Evolutionary conservation across 2,888 invertebrate species (phyloP).

Genomic region (Pediacus dermestoides): DNA sequence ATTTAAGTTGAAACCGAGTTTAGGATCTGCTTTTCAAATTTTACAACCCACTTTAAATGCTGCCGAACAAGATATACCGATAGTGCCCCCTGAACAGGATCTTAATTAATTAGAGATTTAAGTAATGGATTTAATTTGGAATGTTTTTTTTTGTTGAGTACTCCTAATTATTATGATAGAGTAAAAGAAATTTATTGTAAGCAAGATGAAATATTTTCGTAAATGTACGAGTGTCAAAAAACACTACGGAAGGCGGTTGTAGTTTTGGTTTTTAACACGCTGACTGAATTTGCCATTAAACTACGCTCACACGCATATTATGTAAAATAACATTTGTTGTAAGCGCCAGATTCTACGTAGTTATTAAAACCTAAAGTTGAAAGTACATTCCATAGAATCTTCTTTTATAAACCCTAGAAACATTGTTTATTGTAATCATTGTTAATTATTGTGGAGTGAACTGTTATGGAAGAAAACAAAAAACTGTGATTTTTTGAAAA

Average conservation of each 20-base stretch:
- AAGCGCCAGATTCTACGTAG: conserved; percentile 21
- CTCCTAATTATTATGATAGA: too few species aligned
- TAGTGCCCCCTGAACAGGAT: conserved; percentile 41
- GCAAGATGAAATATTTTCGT: background rate
- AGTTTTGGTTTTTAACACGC: conserved; percentile 11
- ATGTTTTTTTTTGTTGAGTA: too few species aligned
- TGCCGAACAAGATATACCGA: conserved; percentile 36
- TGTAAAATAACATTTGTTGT: conserved; percentile 15
- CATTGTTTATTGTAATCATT: conserved; percentile 27
- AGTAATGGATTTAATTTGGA: too few species aligned
- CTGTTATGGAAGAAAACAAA: conserved; percentile 33
- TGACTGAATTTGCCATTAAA: conserved; percentile 12
- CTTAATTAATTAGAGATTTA: conserved; percentile 15
- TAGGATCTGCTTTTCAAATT: conserved; percentile 78
- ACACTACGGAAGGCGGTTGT: too few species aligned
- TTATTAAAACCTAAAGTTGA: too few species aligned
- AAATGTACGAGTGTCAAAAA: background rate
- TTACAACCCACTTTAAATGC: conserved; percentile 51
- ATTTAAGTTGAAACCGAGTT: conserved; percentile 75
- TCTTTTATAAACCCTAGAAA: conserved; percentile 23
- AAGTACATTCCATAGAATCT: conserved; percentile 23
- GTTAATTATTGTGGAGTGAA: conserved; percentile 34
- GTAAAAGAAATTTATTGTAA: too few species aligned
- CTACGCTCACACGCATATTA: conserved; percentile 22
- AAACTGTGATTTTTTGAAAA: conserved; percentile 39